Evolutionary conservation across 2,113 vertebrate species (phyloP).

Genomic region (Marmota flaviventris): DNA sequence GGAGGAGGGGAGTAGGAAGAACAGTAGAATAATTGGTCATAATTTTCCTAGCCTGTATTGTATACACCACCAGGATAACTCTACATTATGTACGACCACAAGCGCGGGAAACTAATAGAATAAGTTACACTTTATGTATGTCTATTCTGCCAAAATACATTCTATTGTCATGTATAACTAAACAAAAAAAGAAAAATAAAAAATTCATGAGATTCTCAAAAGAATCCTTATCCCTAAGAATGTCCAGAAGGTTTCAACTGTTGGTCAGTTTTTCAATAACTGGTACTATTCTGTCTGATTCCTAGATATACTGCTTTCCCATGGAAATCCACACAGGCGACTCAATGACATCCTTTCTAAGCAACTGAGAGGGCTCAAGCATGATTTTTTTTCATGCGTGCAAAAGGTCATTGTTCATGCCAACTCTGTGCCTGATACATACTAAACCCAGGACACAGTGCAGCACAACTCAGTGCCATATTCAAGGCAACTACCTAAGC

Average conservation of each 20-base stretch:
- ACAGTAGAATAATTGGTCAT: too few species aligned
- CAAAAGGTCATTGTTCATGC: background rate
- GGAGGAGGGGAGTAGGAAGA: too few species aligned
- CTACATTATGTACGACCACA: too few species aligned
- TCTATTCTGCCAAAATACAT: too few species aligned
- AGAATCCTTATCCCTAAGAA: background rate
- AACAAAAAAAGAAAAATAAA: too few species aligned
- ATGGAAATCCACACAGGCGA: background rate
- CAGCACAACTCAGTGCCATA: background rate
- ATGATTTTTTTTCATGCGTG: background rate
- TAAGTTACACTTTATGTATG: too few species aligned
- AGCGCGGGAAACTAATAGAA: too few species aligned
- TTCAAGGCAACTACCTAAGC: background rate
- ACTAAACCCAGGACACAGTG: background rate
- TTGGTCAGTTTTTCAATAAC: constrained; percentile 4
- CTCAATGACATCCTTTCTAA: background rate
- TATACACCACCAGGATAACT: too few species aligned
- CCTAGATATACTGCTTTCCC: background rate
- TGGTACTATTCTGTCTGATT: background rate
- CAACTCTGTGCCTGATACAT: background rate
- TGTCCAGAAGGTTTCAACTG: background rate
- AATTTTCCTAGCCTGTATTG: too few species aligned
- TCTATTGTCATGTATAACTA: too few species aligned
- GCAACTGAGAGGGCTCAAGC: background rate
- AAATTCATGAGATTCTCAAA: constrained; percentile 48